phyloP scores from a whole-genome alignment of 2,797 vertebrate species.

The Microchirus variegatus region DNA sequence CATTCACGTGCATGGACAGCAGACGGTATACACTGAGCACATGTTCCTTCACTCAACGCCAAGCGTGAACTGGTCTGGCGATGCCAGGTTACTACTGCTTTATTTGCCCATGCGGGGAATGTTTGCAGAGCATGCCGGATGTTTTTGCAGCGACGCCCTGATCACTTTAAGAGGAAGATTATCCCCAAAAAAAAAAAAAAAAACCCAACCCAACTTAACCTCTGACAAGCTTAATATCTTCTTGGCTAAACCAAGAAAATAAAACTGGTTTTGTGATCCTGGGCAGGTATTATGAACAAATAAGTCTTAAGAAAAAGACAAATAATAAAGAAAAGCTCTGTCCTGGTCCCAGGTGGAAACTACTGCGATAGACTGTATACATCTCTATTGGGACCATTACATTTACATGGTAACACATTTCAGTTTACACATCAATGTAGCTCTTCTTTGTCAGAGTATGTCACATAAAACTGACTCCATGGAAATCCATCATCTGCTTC shows the following conservation, averaged over 20 bases:
- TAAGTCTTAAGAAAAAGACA: too few relatives aligned
- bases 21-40: neutral
- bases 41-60: neutral
- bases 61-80: neutral
- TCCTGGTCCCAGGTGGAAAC: too few relatives aligned
- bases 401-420: too few relatives aligned
- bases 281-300: too few relatives aligned
- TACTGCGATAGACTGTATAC: too few relatives aligned
- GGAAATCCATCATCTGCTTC: neutral
- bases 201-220: neutral
- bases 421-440: too few relatives aligned
- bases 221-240: too few relatives aligned
- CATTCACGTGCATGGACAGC: neutral
- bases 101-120: constrained; percentile 43
- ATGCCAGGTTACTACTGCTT: neutral
- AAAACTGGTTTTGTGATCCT: too few relatives aligned
- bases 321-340: too few relatives aligned
- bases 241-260: too few relatives aligned
- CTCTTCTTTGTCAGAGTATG: neutral
- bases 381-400: too few relatives aligned
- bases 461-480: neutral
- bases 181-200: too few relatives aligned
- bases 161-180: neutral
- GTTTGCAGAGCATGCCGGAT: constrained; percentile 42
- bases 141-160: constrained; percentile 21